phyloP scores from a whole-genome alignment of 1,140 invertebrate genomes.

The Bombus polaris region DNA sequence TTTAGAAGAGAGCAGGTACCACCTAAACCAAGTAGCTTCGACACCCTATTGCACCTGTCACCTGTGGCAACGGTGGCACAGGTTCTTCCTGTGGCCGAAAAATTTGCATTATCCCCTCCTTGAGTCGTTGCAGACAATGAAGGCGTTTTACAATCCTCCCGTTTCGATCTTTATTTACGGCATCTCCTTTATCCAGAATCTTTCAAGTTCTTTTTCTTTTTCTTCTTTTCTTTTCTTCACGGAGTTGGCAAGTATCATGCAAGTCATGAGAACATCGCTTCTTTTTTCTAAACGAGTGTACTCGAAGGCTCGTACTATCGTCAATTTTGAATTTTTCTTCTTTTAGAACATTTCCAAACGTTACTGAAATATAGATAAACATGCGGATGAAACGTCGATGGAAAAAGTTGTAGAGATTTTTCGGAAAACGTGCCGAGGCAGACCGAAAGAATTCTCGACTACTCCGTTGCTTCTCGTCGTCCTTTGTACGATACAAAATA shows the following conservation, averaged over 20 bases:
- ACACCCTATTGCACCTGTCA: slow-evolving; percentile 75
- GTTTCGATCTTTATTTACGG: background rate
- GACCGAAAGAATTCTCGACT: no score
- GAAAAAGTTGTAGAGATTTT: no score
- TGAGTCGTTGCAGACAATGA: slow-evolving; percentile 28
- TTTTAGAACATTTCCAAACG: background rate
- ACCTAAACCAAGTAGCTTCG: slow-evolving; percentile 65
- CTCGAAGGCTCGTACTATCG: no score
- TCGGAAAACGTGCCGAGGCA: no score
- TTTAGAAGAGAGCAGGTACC: slow-evolving; percentile 67
- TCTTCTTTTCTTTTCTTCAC: background rate
- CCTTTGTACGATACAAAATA: background rate
- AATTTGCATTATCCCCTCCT: slow-evolving; percentile 72
- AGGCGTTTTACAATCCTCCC: background rate
- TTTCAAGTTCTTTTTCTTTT: no score
- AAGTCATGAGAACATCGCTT: accelerated
- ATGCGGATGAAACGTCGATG: no score
- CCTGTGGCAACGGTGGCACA: slow-evolving; percentile 69
- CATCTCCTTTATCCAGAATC: background rate
- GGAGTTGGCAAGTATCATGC: background rate
- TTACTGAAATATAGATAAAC: background rate
- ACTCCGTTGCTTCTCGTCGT: accelerated
- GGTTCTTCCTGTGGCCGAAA: slow-evolving; percentile 62
- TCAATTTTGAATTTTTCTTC: background rate
- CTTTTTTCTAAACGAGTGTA: accelerated